These are phyloP conservation scores for Mylabris sibirica DNA, from an alignment of 2,888 invertebrate species.

Conservation along the genomic window DNA sequence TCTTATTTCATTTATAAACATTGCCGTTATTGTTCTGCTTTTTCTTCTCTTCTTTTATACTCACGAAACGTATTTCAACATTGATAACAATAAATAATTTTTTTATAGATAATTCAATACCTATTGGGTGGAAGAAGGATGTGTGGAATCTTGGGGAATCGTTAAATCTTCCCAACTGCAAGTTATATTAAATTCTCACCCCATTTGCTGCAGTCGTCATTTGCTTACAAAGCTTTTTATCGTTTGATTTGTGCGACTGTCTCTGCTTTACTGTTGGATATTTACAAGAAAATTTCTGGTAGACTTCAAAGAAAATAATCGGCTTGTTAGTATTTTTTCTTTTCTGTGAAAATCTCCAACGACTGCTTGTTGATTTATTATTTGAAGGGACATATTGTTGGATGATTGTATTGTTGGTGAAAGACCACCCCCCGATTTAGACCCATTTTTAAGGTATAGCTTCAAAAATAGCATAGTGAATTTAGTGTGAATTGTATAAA, in stretches of 20 bases:
- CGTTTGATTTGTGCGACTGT: background rate
- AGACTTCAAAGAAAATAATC: constrained; percentile 33
- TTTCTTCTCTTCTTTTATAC: background rate
- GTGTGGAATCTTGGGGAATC: background rate
- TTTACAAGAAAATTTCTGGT: background rate
- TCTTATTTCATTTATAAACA: constrained; percentile 19
- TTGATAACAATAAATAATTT: background rate
- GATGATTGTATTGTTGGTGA: background rate
- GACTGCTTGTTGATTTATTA: background rate
- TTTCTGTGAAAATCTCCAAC: constrained; percentile 1
- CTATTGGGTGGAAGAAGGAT: background rate
- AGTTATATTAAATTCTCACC: constrained; percentile 7
- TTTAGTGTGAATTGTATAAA: background rate
- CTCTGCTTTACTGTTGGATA: background rate
- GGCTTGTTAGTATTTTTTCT: constrained; percentile 21
- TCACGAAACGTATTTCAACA: background rate
- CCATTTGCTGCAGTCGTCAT: background rate
- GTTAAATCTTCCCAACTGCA: background rate
- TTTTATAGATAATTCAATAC: too few species aligned
- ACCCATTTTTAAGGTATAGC: background rate
- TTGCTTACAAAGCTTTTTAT: constrained; percentile 4
- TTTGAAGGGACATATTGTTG: constrained; percentile 1
- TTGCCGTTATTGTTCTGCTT: constrained; percentile 21
- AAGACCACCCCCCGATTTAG: background rate
- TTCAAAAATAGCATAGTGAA: too few species aligned